A percentile compares a stretch with the other conserved stretches of the same genome.
These are phyloP conservation scores for Cheiracanthium punctorium DNA, from an alignment of 2,888 invertebrate species.

Conservation along the genomic window DNA sequence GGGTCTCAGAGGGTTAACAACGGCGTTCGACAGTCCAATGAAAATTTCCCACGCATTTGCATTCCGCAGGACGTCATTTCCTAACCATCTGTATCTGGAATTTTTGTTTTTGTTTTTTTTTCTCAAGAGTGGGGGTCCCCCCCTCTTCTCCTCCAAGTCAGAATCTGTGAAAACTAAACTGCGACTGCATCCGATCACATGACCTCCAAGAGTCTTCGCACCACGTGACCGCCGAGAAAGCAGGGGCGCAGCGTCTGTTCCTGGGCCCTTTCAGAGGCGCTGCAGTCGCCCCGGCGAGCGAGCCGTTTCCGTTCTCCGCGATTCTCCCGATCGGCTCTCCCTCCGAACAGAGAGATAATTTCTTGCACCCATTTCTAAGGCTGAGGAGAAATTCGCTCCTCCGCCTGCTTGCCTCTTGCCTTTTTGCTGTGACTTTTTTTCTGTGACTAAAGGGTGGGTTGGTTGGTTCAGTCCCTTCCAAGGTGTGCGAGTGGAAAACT, in stretches of 20 bases:
- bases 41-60: no score
- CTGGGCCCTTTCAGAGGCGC: constrained; percentile 55
- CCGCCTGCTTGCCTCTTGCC: not conserved
- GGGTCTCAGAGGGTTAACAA: no score
- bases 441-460: no score
- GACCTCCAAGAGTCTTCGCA: constrained; percentile 39
- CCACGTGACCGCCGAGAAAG: constrained; percentile 33
- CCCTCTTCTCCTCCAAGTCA: no score
- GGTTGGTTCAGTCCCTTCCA: not conserved
- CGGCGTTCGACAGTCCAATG: no score
- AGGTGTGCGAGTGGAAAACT: not conserved
- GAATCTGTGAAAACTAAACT: constrained; percentile 20
- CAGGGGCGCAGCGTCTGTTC: constrained; percentile 40
- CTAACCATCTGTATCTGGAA: no score
- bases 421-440: not conserved
- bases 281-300: constrained; percentile 40
- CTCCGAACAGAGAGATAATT: not conserved
- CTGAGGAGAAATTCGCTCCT: no score
- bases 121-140: no score
- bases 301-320: not conserved
- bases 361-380: not conserved
- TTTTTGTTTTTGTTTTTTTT: no score
- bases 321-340: not conserved
- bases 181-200: constrained; percentile 58
- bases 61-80: no score